Conservation (phyloP, 2,113 vertebrate species). For the Pycnonotus jocosus region DNA sequence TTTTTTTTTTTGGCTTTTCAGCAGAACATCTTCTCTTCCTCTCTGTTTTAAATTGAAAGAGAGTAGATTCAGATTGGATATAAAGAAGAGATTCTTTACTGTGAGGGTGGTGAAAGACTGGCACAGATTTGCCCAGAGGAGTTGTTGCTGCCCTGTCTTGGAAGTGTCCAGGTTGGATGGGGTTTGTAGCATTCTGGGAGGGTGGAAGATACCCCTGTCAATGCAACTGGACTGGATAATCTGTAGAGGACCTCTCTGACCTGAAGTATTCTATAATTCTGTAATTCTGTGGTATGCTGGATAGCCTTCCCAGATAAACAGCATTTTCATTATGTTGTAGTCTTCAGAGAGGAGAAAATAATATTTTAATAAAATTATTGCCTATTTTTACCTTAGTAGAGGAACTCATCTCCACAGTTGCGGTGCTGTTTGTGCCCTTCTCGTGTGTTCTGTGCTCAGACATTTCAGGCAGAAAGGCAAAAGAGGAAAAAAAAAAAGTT, state of each 20-base stretch:
- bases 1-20: not conserved
- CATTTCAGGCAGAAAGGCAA: not conserved
- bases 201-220: not conserved
- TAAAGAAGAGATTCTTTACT: not conserved
- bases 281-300: not conserved
- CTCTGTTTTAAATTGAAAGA: not conserved
- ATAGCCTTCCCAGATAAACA: not conserved
- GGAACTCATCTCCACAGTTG: not conserved
- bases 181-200: not conserved
- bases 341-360: not conserved
- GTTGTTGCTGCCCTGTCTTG: accelerated
- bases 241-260: not conserved
- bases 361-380: not conserved
- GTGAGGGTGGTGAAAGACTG: not conserved
- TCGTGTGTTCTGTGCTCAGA: not conserved
- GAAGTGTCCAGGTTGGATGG: not conserved
- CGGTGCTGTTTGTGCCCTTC: not conserved
- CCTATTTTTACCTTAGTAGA: not conserved
- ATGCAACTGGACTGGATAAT: not conserved
- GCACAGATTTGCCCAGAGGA: not conserved
- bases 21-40: not conserved
- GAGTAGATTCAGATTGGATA: not conserved
- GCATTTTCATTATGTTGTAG: not conserved
- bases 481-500: not conserved
- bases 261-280: not conserved